These are phyloP conservation scores for Thalassarche chlororhynchos DNA, from an alignment of 2,113 vertebrate genomes.

Conservation along the genomic window DNA sequence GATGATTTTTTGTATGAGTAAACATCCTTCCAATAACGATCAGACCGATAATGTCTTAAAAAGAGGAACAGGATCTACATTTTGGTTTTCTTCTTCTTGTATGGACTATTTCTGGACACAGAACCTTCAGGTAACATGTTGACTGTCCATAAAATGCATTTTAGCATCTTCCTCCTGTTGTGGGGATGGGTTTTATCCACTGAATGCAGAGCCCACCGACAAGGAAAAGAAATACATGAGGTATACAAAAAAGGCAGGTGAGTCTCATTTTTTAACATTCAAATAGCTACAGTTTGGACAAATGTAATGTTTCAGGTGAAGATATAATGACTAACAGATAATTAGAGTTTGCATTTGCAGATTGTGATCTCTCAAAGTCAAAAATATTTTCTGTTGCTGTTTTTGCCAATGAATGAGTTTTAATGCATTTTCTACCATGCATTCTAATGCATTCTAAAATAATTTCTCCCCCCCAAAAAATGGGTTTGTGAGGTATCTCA, in stretches of 20 bases:
- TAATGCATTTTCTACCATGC: background rate
- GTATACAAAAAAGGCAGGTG: slow-evolving; percentile 84
- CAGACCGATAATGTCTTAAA: slow-evolving; percentile 76
- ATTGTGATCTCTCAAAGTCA: background rate
- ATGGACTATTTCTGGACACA: slow-evolving; percentile 68
- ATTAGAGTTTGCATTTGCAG: slow-evolving; percentile 2
- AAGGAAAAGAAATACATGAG: slow-evolving; percentile 73
- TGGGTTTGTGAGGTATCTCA: background rate
- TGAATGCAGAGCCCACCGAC: slow-evolving; percentile 71
- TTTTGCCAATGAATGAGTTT: background rate
- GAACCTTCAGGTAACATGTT: slow-evolving; percentile 56
- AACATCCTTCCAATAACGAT: slow-evolving; percentile 77
- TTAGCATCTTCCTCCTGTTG: slow-evolving; percentile 81
- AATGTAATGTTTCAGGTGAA: background rate
- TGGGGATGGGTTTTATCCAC: slow-evolving; percentile 78
- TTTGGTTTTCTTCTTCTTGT: slow-evolving; percentile 46
- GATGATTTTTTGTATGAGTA: slow-evolving; percentile 76
- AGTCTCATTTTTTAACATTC: slow-evolving; percentile 44
- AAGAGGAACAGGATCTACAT: slow-evolving; percentile 62
- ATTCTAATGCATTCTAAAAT: background rate
- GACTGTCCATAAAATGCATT: slow-evolving; percentile 79
- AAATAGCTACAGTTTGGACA: background rate
- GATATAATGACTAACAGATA: background rate
- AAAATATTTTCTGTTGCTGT: background rate
- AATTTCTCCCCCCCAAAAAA: background rate